A percentile compares a stretch with the other conserved stretches of the same genome.
Conservation (phyloP, 2,888 invertebrate genomes). For the Drosophila lutescens region DNA sequence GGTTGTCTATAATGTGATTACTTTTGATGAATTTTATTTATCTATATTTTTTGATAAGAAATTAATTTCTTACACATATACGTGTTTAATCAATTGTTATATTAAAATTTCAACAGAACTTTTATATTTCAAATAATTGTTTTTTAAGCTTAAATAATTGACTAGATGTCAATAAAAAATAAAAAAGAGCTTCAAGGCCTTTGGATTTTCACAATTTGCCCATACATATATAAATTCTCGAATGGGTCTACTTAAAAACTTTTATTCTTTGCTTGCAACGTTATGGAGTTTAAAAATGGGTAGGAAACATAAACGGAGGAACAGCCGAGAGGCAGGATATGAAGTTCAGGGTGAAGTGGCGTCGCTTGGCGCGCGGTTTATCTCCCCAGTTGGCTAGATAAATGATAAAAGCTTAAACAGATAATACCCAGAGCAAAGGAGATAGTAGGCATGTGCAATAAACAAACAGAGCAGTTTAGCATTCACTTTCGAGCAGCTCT, state of each 20-base stretch:
- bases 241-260: slow-evolving; percentile 25
- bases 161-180: too few species aligned
- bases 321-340: slow-evolving; percentile 30
- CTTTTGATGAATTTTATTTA: neutral
- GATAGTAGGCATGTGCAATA: slow-evolving; percentile 47
- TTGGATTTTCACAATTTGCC: neutral
- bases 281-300: slow-evolving; percentile 6
- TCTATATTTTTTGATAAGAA: neutral
- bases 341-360: neutral
- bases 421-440: slow-evolving; percentile 26
- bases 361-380: slow-evolving; percentile 43
- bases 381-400: slow-evolving; percentile 55
- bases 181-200: neutral
- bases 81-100: too few species aligned
- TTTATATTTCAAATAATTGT: neutral
- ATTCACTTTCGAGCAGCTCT: slow-evolving; percentile 80
- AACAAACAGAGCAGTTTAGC: slow-evolving; percentile 45
- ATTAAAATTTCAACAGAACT: neutral
- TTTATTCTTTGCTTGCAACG: slow-evolving; percentile 33
- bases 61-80: neutral
- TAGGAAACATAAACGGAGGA: slow-evolving; percentile 24
- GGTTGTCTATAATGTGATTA: neutral
- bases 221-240: neutral
- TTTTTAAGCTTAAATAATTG: too few species aligned
- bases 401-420: slow-evolving; percentile 36